Conservation (phyloP, 2,888 invertebrate species). For the Drosophila mercatorum region DNA sequence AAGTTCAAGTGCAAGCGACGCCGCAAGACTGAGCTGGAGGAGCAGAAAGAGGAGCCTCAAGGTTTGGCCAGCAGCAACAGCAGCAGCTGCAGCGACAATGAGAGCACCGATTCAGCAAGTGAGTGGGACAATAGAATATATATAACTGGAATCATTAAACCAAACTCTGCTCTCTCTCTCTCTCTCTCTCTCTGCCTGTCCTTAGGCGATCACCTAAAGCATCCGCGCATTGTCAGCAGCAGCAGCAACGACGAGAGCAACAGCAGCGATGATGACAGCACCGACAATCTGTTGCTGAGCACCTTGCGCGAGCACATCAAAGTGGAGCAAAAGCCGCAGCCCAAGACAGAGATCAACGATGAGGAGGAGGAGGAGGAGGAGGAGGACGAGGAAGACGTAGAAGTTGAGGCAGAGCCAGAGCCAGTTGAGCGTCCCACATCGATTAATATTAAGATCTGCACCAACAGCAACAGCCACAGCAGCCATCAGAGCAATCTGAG, state of each 20-base stretch:
- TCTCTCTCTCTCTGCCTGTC: no score
- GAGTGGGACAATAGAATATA: background rate
- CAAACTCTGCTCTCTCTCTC: no score
- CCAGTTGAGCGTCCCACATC: background rate
- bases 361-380: background rate
- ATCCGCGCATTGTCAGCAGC: constrained; percentile 2
- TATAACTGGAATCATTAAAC: background rate
- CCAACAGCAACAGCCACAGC: constrained; percentile 8
- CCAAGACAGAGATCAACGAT: constrained; percentile 17
- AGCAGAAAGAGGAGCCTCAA: constrained; percentile 7
- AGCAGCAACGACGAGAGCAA: constrained; percentile 33
- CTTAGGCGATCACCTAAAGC: constrained; percentile 10
- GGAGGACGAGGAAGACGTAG: background rate
- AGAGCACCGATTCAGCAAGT: constrained; percentile 26
- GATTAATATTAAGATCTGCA: constrained; percentile 4
- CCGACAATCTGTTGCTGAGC: constrained; percentile 57
- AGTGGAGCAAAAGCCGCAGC: constrained; percentile 53
- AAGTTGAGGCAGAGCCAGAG: background rate
- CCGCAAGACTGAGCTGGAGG: constrained; percentile 8
- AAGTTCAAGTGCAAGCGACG: constrained; percentile 34
- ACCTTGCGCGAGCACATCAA: constrained; percentile 52
- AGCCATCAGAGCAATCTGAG: constrained; percentile 17
- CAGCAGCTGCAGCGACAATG: constrained; percentile 24
- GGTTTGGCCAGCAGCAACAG: constrained; percentile 21
- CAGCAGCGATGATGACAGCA: constrained; percentile 57